Percentiles rank a stretch among this genome's conserved stretches.
Evolutionary conservation across 2,797 vertebrate species (phyloP).

Genomic region (Diplodus sargus): DNA sequence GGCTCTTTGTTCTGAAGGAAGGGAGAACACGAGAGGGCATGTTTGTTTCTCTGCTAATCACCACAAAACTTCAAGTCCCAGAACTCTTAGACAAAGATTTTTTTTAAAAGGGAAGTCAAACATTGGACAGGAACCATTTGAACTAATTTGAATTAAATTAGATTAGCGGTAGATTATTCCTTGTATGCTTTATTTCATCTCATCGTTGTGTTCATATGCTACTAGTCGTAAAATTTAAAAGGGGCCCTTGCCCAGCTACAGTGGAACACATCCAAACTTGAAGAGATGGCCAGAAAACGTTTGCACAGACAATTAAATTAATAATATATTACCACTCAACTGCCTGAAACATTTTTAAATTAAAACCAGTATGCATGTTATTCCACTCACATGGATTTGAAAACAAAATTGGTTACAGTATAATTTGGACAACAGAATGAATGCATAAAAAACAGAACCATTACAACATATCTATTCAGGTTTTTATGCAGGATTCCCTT

Average conservation of each 20-base stretch:
- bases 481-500: conserved; percentile 18
- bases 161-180: conserved; percentile 15
- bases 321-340: conserved; percentile 21
- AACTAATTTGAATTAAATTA: conserved; percentile 24
- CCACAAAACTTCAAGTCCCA: conserved; percentile 18
- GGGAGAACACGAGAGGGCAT: conserved; percentile 26
- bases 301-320: conserved; percentile 26
- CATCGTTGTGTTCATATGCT: conserved; percentile 26
- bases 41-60: conserved; percentile 60
- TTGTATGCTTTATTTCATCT: conserved; percentile 35
- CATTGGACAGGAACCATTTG: not conserved
- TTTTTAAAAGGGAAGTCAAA: conserved; percentile 5
- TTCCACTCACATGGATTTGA: not conserved
- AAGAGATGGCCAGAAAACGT: conserved; percentile 6
- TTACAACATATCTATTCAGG: conserved; percentile 37
- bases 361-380: not conserved
- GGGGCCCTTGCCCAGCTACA: not conserved
- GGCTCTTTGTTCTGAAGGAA: conserved; percentile 62
- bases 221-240: conserved; percentile 29
- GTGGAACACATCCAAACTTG: not conserved
- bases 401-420: not conserved
- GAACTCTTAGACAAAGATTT: not conserved
- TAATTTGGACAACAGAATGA: conserved; percentile 6
- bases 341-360: conserved; percentile 12
- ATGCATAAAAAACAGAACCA: conserved; percentile 20